These are phyloP conservation scores for Leptodactylus fuscus DNA, from an alignment of 2,113 vertebrate genomes.

Conservation along the genomic window DNA sequence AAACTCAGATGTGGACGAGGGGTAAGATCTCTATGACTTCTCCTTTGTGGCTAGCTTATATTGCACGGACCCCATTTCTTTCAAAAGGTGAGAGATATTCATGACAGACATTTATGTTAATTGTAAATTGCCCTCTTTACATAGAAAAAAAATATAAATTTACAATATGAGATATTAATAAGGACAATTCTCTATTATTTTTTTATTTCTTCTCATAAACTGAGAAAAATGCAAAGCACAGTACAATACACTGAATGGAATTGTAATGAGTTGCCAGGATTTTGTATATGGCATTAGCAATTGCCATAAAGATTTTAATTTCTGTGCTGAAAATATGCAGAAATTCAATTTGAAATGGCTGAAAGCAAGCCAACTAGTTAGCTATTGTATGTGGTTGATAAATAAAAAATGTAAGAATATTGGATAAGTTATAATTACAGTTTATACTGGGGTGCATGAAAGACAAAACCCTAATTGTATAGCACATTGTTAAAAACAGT, in stretches of 20 bases:
- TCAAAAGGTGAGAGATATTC: too few relatives aligned
- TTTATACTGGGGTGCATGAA: neutral
- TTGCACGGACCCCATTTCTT: too few relatives aligned
- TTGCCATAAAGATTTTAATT: conserved; percentile 9
- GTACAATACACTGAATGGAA: neutral
- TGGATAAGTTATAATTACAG: neutral
- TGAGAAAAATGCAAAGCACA: neutral
- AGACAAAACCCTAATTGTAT: neutral
- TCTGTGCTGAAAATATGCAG: conserved; percentile 5
- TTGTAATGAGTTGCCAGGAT: neutral
- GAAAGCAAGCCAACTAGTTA: neutral
- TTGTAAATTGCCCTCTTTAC: neutral
- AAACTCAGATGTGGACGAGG: too few relatives aligned
- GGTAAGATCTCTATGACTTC: too few relatives aligned
- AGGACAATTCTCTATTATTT: neutral
- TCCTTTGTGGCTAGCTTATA: too few relatives aligned
- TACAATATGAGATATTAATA: neutral
- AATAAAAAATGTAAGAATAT: neutral
- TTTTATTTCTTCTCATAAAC: neutral
- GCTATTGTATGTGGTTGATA: neutral
- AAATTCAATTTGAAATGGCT: neutral
- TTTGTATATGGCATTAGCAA: neutral
- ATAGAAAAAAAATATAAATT: neutral
- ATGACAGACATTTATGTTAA: too few relatives aligned
- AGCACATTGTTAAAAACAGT: neutral